Evolutionary conservation across 2,797 vertebrate species (phyloP).

Genomic region (Alcedo quadribrachys): DNA sequence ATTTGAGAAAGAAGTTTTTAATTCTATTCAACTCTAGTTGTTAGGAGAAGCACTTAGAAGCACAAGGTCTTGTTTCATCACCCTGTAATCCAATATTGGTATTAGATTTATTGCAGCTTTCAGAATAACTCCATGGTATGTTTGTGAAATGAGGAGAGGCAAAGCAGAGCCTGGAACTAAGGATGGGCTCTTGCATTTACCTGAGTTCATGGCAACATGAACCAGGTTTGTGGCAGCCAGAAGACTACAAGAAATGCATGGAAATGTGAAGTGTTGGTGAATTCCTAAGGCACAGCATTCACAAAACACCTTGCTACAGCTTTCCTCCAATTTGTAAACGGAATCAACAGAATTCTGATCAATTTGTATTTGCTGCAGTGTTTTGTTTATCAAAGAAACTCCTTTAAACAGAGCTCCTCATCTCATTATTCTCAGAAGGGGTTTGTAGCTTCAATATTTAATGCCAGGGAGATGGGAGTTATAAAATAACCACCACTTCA

Average conservation of each 20-base stretch:
- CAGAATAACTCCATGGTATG: background rate
- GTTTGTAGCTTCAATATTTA: conserved; percentile 51
- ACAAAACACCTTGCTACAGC: background rate
- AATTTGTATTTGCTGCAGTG: background rate
- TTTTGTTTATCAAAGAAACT: background rate
- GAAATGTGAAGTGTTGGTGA: background rate
- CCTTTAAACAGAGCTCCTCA: background rate
- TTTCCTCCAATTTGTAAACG: background rate
- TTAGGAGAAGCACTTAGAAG: background rate
- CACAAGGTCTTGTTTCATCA: background rate
- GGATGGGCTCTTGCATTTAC: background rate
- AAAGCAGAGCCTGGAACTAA: background rate
- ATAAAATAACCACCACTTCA: conserved; percentile 18
- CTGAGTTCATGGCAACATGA: background rate
- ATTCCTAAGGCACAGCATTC: background rate
- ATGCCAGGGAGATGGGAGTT: background rate
- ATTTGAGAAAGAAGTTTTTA: background rate
- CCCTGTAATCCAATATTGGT: background rate
- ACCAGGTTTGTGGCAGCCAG: background rate
- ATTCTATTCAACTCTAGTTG: background rate
- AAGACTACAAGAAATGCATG: background rate
- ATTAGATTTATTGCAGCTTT: background rate
- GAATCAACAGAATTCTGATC: background rate
- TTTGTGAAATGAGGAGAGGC: background rate
- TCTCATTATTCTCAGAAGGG: conserved; percentile 8